Evolutionary conservation across 53 echinoderm and acorn worm genomes (phyloP).

Genomic region (Paelopatides confundens): DNA sequence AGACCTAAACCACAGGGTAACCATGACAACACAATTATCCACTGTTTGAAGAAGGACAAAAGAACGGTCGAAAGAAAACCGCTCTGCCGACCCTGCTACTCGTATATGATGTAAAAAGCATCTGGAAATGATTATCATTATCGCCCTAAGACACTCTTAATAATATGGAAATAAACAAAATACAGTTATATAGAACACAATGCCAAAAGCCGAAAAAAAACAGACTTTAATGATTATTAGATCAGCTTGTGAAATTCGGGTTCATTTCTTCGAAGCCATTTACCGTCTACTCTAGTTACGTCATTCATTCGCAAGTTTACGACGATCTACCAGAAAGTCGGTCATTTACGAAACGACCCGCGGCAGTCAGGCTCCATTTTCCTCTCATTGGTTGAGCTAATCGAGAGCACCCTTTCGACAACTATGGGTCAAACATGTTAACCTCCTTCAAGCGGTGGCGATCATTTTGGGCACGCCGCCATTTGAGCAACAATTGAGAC

Average conservation of each 20-base stretch:
- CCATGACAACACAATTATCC: too few species aligned
- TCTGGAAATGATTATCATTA: neutral
- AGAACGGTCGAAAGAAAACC: too few species aligned
- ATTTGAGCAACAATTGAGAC: neutral
- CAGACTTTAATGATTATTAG: constrained; percentile 43
- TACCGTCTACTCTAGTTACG: constrained; percentile 31
- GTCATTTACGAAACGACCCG: constrained; percentile 8
- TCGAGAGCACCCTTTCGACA: neutral
- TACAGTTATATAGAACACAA: neutral
- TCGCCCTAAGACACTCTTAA: neutral
- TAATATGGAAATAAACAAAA: neutral
- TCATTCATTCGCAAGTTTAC: neutral
- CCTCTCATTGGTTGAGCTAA: neutral
- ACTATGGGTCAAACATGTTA: constrained; percentile 38
- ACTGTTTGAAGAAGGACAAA: too few species aligned
- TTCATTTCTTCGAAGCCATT: constrained; percentile 17
- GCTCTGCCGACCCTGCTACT: too few species aligned
- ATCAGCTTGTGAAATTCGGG: constrained; percentile 22
- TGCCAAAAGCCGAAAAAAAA: constrained; percentile 18
- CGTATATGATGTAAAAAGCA: neutral
- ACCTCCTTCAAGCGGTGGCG: constrained; percentile 21
- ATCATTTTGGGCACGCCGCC: neutral
- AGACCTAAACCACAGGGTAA: too few species aligned
- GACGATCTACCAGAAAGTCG: constrained; percentile 9
- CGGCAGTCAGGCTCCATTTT: neutral